phyloP scores from a whole-genome alignment of 2,888 invertebrate genomes.

The Ectemnius lituratus region DNA sequence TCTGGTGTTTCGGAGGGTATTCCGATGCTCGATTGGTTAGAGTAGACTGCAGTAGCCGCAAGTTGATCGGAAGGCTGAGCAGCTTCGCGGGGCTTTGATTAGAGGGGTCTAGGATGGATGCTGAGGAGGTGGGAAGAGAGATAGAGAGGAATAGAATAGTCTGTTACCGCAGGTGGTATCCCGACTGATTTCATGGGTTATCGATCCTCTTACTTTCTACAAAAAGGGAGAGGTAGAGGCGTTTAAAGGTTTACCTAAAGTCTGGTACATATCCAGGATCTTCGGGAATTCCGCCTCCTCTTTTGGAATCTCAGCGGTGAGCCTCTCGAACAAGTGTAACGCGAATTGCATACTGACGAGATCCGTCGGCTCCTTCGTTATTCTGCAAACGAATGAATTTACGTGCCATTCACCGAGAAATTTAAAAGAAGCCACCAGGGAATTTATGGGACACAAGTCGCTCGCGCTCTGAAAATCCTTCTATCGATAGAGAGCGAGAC shows the following conservation, averaged over 20 bases:
- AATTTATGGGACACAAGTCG: constrained; percentile 39
- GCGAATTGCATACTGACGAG: constrained; percentile 86
- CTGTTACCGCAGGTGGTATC: not conserved
- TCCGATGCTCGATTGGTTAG: too few species aligned
- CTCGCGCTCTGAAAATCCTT: constrained; percentile 23
- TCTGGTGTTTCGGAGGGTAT: too few species aligned
- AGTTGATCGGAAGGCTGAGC: constrained; percentile 1
- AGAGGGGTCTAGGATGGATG: constrained; percentile 3
- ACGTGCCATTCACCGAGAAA: constrained; percentile 37
- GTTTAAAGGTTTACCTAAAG: constrained; percentile 80
- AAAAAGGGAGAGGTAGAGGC: constrained; percentile 26
- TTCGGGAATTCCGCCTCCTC: constrained; percentile 87
- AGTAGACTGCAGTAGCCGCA: not conserved
- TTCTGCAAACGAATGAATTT: constrained; percentile 74
- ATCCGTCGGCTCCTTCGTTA: constrained; percentile 84
- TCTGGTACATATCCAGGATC: constrained; percentile 86
- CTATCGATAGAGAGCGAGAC: not conserved
- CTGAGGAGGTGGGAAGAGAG: not conserved
- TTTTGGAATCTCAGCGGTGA: constrained; percentile 82
- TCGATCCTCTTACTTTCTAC: constrained; percentile 34
- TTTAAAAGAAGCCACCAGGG: constrained; percentile 23
- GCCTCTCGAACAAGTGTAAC: constrained; percentile 84
- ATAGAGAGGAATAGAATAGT: too few species aligned
- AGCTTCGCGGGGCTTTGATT: not conserved
- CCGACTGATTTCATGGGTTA: constrained; percentile 10